Percentiles rank a stretch among this genome's conserved stretches.
Conservation (phyloP, 1,140 invertebrate genomes). For the Cotesia typhae region DNA sequence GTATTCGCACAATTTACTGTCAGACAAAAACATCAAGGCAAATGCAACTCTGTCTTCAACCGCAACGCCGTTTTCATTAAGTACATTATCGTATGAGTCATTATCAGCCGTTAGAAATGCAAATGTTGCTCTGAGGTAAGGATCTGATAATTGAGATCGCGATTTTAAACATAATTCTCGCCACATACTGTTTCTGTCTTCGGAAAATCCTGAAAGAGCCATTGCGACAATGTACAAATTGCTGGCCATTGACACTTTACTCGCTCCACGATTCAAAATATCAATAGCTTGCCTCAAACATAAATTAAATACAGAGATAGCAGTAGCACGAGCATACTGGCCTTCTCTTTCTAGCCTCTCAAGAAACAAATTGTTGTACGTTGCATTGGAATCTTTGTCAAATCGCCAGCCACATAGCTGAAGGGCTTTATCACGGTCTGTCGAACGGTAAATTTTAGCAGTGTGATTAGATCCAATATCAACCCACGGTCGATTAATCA, state of each 20-base stretch:
- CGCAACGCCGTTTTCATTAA: slow-evolving; percentile 82
- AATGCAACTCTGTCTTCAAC: slow-evolving; percentile 93
- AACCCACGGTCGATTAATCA: slow-evolving; percentile 56
- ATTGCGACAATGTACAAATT: slow-evolving; percentile 81
- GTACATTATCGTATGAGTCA: slow-evolving; percentile 80
- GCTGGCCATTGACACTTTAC: slow-evolving; percentile 52
- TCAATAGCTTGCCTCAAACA: slow-evolving; percentile 85
- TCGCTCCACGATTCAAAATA: slow-evolving; percentile 78
- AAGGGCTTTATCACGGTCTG: slow-evolving; percentile 80
- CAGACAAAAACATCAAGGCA: slow-evolving; percentile 88
- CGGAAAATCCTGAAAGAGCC: slow-evolving; percentile 88
- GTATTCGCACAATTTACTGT: slow-evolving; percentile 82
- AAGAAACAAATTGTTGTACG: slow-evolving; percentile 66
- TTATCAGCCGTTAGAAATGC: slow-evolving; percentile 86
- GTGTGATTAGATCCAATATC: slow-evolving; percentile 62
- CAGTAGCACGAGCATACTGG: slow-evolving; percentile 83
- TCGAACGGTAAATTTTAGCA: slow-evolving; percentile 70
- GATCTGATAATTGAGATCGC: slow-evolving; percentile 79
- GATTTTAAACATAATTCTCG: slow-evolving; percentile 79
- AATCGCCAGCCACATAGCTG: slow-evolving; percentile 88
- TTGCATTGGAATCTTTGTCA: slow-evolving; percentile 69
- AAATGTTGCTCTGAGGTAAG: slow-evolving; percentile 92
- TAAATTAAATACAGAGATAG: slow-evolving; percentile 90
- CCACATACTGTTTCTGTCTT: slow-evolving; percentile 85
- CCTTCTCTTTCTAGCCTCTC: slow-evolving; percentile 72